Base-by-base conservation (phyloP, 2,113 vertebrate genomes). In the Agapornis roseicollis region DNA sequence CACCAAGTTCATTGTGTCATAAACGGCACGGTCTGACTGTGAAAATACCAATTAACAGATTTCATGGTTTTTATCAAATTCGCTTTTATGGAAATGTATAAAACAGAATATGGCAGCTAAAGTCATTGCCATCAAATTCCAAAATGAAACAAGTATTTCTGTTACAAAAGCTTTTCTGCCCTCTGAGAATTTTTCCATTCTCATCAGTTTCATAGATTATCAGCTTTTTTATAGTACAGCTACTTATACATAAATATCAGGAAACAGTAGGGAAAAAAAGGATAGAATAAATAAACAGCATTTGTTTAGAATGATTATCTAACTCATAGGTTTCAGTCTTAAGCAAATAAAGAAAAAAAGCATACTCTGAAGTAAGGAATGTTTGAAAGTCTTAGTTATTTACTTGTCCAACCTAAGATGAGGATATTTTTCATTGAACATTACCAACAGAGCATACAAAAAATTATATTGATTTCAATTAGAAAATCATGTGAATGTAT, bases 221-320 rank as follows among this genome's bases (percentile, higher is more conserved):
- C 82, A 63, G n/a, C 22, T 58, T 10, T 2, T 64, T 74, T 87
- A 28, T 14, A 76, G 39, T 42, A 66, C 7, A 53, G 58, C 39
- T 93, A 80, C 63, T 64, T 85, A 69, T 42, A 76, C 15, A 80
- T 79, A 90, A 94, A 85, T 76, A 88, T 42, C 52, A 88, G 68
- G 49, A 85, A 92, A 68, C 16, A 88, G 63, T 44, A 71, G 61
- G 17, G 22, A 0, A 27, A n/a, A 88, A 82, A 81, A 50, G 35
- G 31, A 56, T 18, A 73, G 7, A 84, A 78, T 44, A 94, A 74
- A 93, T 37, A 87, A 86, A 82, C 55, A 81, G 78, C 71, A 88
- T 91, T 88, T 88, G 87, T 94, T 92, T 92, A 60, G 42, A 96
- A 69, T 94, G 17, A 94, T 88, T 95, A 68, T 92, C 90, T 86